A percentile compares a stretch with the other conserved stretches of the same genome.
These are phyloP conservation scores for Zhengitettix transpicula DNA, from an alignment of 2,888 invertebrate species.

Conservation along the genomic window DNA sequence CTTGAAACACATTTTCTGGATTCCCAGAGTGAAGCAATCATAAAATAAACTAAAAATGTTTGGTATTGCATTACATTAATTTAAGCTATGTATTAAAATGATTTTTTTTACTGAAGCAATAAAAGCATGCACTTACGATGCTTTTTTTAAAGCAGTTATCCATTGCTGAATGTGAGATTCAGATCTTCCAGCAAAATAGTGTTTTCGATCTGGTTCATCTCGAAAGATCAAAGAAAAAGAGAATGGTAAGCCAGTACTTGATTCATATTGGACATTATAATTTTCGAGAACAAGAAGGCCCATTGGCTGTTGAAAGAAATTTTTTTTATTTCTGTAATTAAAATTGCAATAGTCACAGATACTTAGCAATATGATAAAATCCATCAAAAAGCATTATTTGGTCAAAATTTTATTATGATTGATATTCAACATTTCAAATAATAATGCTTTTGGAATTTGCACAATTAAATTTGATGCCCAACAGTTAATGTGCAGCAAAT, in stretches of 20 bases:
- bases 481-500: no score
- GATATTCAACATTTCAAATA: no score
- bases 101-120: neutral
- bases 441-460: no score
- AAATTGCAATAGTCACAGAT: neutral
- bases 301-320: constrained; percentile 32
- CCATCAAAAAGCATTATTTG: no score
- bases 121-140: constrained; percentile 27
- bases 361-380: no score
- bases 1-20: no score
- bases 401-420: no score
- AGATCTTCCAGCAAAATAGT: constrained; percentile 51
- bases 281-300: constrained; percentile 63
- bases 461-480: no score
- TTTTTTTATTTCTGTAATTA: neutral
- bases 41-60: neutral
- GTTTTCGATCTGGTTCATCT: constrained; percentile 48
- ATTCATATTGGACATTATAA: constrained; percentile 48
- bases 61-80: neutral
- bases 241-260: constrained; percentile 45
- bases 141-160: constrained; percentile 46
- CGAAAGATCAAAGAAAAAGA: constrained; percentile 57
- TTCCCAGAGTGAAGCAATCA: neutral
- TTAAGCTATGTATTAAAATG: neutral
- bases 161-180: constrained; percentile 53